Percentiles rank a stretch among this genome's conserved stretches.
Evolutionary conservation across 2,113 vertebrate genomes (phyloP).

Genomic region (Lasiurus borealis): DNA sequence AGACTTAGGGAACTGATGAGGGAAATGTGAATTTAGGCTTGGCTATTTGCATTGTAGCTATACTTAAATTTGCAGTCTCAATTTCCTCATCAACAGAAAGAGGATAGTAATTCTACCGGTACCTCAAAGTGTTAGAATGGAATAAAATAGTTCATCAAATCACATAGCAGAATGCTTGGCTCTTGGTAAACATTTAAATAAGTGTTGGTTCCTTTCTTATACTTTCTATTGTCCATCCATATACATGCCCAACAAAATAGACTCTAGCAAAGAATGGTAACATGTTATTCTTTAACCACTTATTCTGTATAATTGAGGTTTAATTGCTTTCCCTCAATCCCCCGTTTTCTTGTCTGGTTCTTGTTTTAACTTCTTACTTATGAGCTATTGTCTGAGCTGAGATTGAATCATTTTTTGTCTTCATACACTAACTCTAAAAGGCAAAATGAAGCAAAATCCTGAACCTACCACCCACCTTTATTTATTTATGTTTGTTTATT

Average conservation of each 20-base stretch:
- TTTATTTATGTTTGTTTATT: too few relatives aligned
- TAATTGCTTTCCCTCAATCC: neutral
- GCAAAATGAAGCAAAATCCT: neutral
- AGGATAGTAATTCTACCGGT: neutral
- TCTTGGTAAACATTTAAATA: neutral
- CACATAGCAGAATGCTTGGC: neutral
- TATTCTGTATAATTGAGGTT: neutral
- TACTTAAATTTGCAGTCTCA: neutral
- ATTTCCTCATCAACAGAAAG: neutral
- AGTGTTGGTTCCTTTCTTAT: constrained; percentile 28
- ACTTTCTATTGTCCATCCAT: neutral
- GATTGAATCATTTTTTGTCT: neutral
- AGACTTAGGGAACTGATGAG: neutral
- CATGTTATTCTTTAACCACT: neutral
- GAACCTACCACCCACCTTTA: neutral
- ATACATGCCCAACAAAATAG: neutral
- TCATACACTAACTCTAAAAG: neutral
- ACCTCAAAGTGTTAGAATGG: neutral
- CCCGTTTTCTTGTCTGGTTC: neutral
- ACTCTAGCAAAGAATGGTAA: neutral
- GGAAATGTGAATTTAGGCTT: neutral
- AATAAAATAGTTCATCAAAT: constrained; percentile 29
- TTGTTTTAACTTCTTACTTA: neutral
- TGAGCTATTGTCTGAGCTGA: neutral
- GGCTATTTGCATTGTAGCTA: neutral